Base-by-base conservation (phyloP, 2,797 vertebrate species). In the Lophius americanus region DNA sequence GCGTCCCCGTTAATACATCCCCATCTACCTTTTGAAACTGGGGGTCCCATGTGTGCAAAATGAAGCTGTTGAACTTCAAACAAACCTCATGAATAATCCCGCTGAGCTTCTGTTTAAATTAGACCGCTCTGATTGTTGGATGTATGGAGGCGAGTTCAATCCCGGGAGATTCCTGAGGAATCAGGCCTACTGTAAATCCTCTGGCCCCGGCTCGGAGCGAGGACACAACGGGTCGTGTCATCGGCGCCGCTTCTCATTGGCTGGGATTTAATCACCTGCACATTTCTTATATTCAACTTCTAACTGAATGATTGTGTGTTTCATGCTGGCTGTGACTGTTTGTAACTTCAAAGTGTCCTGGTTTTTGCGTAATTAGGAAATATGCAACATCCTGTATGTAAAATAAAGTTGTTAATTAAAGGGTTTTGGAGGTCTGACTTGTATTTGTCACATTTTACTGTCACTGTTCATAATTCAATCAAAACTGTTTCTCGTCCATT, bases 31-130 rank as follows among this genome's bases (percentile, higher is more conserved):
- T 92, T 87, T 92, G 86, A 92, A 93, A 93, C 90, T 74, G 82
- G 69, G 23, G 80, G 76, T 93, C 91, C 89, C 90, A 76, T 76
- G 89, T 88, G 92, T 83, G 89, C 70, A 76, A 90, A 88, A 82
- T 61, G 85, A 89, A 92, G 92, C 85, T 79, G 84, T 82, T 91
- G 84, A 89, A 90, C 92, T 93, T 94, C 93, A 94, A 94, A 93
- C 92, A 92, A 86, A 88, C 86, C 89, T 93, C 89, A 92, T 92
- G 93, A 92, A 93, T 93, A 93, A 92, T 92, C 90, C 82, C 51
- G 60, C 77, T 23, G 81, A 87, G 83, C 75, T 77, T 67, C 86
- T 90, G 87, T 91, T 93, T 84, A 88, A 92, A 92, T 93, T 84
- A 92, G 84, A 81, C 76, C 44, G 41, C 74, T 82, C 71, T 85